phyloP scores from a whole-genome alignment of 1,140 invertebrate genomes.

The Frieseomelitta varia region DNA sequence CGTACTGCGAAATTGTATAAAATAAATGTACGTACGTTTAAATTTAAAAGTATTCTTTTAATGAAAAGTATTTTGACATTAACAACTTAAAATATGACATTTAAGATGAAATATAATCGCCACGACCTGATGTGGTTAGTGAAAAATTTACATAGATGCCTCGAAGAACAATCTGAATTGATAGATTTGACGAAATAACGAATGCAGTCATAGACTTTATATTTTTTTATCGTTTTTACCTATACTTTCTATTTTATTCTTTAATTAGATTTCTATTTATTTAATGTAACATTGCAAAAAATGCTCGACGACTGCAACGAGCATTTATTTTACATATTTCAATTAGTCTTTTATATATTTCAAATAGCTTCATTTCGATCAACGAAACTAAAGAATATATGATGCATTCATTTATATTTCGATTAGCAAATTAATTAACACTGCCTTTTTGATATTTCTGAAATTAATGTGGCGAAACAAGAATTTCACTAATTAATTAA shows the following conservation, averaged over 20 bases:
- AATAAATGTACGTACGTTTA: not conserved
- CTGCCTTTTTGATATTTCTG: not conserved
- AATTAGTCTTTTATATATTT: not conserved
- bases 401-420: not conserved
- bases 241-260: no score
- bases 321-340: not conserved
- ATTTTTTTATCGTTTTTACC: no score
- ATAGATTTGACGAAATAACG: no score
- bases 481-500: not conserved
- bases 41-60: not conserved
- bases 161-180: no score
- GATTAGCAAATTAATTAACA: not conserved
- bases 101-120: no score
- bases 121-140: no score
- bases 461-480: not conserved
- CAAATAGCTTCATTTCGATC: not conserved
- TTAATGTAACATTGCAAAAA: no score
- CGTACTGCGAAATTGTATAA: not conserved
- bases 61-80: not conserved
- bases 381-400: not conserved
- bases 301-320: no score
- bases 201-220: no score
- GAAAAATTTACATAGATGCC: no score
- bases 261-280: no score
- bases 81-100: not conserved